Evolutionary conservation across 2,797 vertebrate species (phyloP).

Genomic region (Vireo griseus): DNA sequence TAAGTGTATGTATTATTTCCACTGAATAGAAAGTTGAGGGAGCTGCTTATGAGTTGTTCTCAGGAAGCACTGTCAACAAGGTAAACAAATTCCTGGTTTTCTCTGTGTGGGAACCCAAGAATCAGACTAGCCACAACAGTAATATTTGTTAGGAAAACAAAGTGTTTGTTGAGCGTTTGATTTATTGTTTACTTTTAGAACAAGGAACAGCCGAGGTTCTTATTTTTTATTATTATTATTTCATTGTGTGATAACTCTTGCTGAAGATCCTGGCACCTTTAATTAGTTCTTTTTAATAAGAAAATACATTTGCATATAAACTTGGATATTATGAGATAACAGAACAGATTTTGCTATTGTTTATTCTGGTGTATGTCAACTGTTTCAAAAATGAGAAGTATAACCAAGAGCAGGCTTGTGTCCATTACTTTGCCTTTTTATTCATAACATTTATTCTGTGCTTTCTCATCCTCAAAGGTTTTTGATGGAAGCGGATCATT

Average conservation of each 20-base stretch:
- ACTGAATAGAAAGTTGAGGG: background rate
- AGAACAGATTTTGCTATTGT: background rate
- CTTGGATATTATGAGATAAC: background rate
- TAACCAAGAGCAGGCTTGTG: background rate
- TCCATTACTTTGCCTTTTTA: background rate
- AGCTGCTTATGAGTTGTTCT: background rate
- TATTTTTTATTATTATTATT: background rate
- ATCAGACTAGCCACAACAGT: background rate
- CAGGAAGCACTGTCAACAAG: background rate
- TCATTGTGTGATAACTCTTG: background rate
- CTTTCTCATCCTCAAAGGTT: slow-evolving; percentile 78
- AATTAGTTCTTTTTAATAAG: background rate
- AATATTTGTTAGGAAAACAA: background rate
- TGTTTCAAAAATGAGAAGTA: background rate
- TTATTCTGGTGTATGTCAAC: background rate
- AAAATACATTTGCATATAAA: background rate
- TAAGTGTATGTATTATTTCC: background rate
- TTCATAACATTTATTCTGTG: background rate
- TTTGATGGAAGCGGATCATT: slow-evolving; percentile 97
- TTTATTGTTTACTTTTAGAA: slow-evolving; percentile 7
- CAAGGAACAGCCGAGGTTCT: background rate
- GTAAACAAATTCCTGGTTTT: background rate
- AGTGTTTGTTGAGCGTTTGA: background rate
- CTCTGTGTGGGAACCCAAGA: background rate
- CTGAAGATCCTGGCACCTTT: background rate